Evolutionary conservation across 2,113 vertebrate species (phyloP), one percentile per base, ranked within the genome.

Genomic region (Terrapene triunguis): DNA sequence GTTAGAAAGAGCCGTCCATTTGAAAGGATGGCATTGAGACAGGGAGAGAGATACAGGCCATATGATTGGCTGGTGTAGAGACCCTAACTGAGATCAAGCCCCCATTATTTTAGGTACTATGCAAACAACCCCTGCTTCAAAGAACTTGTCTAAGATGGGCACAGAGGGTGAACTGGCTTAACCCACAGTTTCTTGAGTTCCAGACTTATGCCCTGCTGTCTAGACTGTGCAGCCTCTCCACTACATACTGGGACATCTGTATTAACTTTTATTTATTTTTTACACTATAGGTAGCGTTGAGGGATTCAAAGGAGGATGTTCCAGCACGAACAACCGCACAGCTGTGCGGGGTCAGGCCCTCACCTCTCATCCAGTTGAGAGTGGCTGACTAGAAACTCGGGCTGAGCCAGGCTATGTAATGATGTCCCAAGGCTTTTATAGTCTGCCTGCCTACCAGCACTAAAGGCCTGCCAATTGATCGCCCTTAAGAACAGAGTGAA

Each of bases 381-480:
- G 47, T 25, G 8, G 6, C 32, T 19, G 62, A 69, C 32, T n/a
- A n/a, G 35, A 35, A 12, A 19, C 32, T 35, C 13, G 62, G 89
- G 29, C 83, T 89, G 38, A 93, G 1, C 12, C 42, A 94, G 87
- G 5, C 0, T 69, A 1, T 2, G 55, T 76, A n/a, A 69, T 48
- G 91, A 32, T 44, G 95, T 95, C 81, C 89, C 55, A 27, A 69
- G 90, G 80, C 82, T 94, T 62, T 53, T 65, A 85, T 85, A 74
- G 29, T 38, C 85, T 62, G 48, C 48, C 44, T 50, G 55, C 8
- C 96, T 97, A 95, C 96, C 94, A 97, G 95, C 92, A 86, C 96
- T 89, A 95, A 92, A 96, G 95, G 85, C 47, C 90, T 54, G 65
- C n/a, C 90, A 88, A 69, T 88, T 92, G 96, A 94, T 92, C 92